These are phyloP conservation scores for Zaprionus ghesquierei DNA, from an alignment of 1,140 invertebrate genomes.

Conservation along the genomic window DNA sequence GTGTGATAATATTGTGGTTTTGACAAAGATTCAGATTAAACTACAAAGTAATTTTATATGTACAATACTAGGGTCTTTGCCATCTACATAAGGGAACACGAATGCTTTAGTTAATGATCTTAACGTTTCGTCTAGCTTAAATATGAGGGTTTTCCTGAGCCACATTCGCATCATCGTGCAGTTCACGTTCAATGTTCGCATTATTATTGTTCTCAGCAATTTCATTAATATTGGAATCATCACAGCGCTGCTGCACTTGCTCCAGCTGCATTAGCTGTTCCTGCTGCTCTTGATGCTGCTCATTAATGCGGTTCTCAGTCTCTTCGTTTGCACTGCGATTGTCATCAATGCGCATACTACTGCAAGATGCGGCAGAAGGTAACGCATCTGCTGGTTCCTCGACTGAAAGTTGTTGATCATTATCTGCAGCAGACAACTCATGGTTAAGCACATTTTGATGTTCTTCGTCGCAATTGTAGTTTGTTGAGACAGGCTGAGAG, in stretches of 20 bases:
- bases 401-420: not conserved
- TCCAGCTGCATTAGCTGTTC: slow-evolving; percentile 11
- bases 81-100: not conserved
- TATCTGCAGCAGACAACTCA: slow-evolving; percentile 31
- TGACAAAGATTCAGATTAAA: not conserved
- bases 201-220: slow-evolving; percentile 82
- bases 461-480: slow-evolving; percentile 61
- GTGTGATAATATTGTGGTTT: slow-evolving; percentile 6
- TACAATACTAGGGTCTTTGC: slow-evolving; percentile 17
- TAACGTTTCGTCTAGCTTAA: slow-evolving; percentile 4
- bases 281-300: slow-evolving; percentile 50
- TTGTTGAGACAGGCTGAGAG: not conserved
- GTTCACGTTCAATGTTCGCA: slow-evolving; percentile 79
- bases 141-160: slow-evolving; percentile 53
- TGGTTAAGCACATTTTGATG: slow-evolving; percentile 74
- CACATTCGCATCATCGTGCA: slow-evolving; percentile 66
- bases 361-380: slow-evolving; percentile 2
- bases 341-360: not conserved
- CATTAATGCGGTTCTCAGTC: slow-evolving; percentile 76
- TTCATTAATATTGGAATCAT: slow-evolving; percentile 78
- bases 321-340: slow-evolving; percentile 55
- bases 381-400: not conserved
- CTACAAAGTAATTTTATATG: slow-evolving; percentile 5
- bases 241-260: slow-evolving; percentile 39
- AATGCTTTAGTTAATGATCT: not conserved